Percentiles rank a stretch among this genome's conserved stretches.
Conservation (phyloP, 2,888 invertebrate genomes). For the Drosophila anomelani region DNA sequence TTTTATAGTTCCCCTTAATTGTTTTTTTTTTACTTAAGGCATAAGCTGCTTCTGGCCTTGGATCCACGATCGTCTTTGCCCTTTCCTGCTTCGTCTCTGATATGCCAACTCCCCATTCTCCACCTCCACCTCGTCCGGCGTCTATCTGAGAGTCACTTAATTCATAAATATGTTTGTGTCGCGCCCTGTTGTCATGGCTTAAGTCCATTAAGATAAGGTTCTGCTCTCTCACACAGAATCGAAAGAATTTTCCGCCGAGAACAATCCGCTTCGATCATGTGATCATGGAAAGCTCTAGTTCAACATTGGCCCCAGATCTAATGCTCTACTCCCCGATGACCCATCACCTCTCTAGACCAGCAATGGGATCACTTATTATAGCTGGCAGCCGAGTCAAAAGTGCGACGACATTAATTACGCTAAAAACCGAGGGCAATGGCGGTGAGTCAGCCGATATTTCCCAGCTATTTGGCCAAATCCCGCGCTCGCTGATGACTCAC, state of each 20-base stretch:
- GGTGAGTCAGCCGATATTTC: constrained; percentile 33
- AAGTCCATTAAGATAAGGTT: constrained; percentile 35
- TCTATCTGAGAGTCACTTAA: constrained; percentile 30
- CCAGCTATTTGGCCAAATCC: constrained; percentile 32
- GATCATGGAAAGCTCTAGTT: constrained; percentile 13
- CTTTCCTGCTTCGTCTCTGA: constrained; percentile 18
- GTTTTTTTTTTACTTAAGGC: constrained; percentile 29
- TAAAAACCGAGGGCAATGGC: constrained; percentile 5
- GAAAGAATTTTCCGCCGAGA: constrained; percentile 25
- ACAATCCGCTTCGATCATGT: constrained; percentile 22
- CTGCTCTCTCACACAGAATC: constrained; percentile 1
- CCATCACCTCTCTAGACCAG: constrained; percentile 1
- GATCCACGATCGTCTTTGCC: not conserved
- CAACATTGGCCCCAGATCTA: not conserved
- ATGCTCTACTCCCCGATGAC: constrained; percentile 20
- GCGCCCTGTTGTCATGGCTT: constrained; percentile 21
- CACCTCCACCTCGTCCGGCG: too few species aligned
- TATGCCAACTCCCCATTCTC: constrained; percentile 26
- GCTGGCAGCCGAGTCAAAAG: constrained; percentile 10
- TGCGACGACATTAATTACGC: constrained; percentile 22
- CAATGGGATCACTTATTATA: constrained; percentile 20
- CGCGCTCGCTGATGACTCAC: constrained; percentile 9
- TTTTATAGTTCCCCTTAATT: constrained; percentile 30
- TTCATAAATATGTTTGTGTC: constrained; percentile 50
- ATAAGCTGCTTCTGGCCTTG: constrained; percentile 13